Base-by-base conservation (phyloP, 1,140 invertebrate species). In the Lepidostoma basale region DNA sequence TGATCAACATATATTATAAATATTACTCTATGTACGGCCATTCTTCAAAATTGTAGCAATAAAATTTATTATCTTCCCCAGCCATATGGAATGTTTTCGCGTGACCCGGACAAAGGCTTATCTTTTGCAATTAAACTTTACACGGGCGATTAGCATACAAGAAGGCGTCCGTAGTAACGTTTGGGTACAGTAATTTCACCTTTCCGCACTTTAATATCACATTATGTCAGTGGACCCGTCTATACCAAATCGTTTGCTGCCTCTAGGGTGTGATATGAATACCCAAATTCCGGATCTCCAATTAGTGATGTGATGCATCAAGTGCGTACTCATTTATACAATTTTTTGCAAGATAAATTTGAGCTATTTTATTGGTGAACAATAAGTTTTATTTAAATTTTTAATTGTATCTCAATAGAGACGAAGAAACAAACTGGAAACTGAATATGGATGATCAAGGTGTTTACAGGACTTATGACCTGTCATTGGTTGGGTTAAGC, bases 231-330 rank as follows among this genome's bases (percentile, higher is more conserved):
- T 12, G 20, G 45, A 49, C 45, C 22, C 45, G 18, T 6, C 22
- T 23, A n/a, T 36, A 23, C n/a, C 20, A 49, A 3, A 23, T 49
- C 45, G 18, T 49, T 26, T 9, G 8, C 45, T 9, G 45, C 25
- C 45, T 4, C 23, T 2, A 49, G 22, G 45, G 45, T 49, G 45
- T 49, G 45, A 49, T 49, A 8, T 5, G 45, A 49, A 49, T 49
- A 22, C 45, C 22, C 23, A n/a, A 49, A 49, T 26, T 23, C 45
- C 45, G 18, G 18, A 23, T 18, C 14, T n/a, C 45, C 25, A 49
- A 49, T 49, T 49, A 49, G 45, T 18, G 25, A 49, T 49, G 18
- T 49, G 9, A 49, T 8, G 45, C 2, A 2, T 12, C 12, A 23
- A 16, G n/a, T 49, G 25, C 22, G 25, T 23, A 23, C 45, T 23